These are phyloP conservation scores for Ctenoplectra terminalis DNA, from an alignment of 1,140 invertebrate species.

Conservation along the genomic window DNA sequence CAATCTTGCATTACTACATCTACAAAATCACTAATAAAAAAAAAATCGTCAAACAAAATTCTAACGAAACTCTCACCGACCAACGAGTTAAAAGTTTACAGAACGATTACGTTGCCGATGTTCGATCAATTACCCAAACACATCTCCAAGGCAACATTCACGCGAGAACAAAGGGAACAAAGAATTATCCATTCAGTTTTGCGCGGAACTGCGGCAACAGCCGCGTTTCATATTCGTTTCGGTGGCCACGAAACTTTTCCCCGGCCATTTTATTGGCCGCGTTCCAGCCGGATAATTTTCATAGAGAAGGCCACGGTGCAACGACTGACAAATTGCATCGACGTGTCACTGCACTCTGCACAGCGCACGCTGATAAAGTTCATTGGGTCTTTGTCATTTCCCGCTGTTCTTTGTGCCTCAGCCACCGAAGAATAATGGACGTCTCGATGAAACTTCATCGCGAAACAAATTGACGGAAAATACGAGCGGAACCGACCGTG, in stretches of 20 bases:
- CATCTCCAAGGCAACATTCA: background rate
- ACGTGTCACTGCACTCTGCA: constrained; percentile 63
- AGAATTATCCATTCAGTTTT: background rate
- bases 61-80: background rate
- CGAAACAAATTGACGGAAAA: constrained; percentile 45
- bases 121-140: background rate
- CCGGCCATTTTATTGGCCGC: constrained; percentile 27
- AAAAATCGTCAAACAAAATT: too few relatives aligned
- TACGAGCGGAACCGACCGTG: background rate
- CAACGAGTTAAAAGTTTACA: background rate
- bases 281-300: constrained; percentile 48
- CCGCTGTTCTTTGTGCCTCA: constrained; percentile 68
- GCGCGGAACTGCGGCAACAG: background rate
- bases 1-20: too few relatives aligned
- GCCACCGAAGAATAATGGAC: constrained; percentile 66
- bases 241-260: constrained; percentile 8
- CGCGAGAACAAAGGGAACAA: background rate
- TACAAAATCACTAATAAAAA: too few relatives aligned
- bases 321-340: constrained; percentile 71
- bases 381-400: constrained; percentile 73
- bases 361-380: constrained; percentile 68
- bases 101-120: background rate
- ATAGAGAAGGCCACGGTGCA: constrained; percentile 53
- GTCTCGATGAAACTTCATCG: constrained; percentile 45
- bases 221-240: constrained; percentile 9